Evolutionary conservation across 2,113 vertebrate species (phyloP).

Genomic region (Brachypteracias leptosomus): DNA sequence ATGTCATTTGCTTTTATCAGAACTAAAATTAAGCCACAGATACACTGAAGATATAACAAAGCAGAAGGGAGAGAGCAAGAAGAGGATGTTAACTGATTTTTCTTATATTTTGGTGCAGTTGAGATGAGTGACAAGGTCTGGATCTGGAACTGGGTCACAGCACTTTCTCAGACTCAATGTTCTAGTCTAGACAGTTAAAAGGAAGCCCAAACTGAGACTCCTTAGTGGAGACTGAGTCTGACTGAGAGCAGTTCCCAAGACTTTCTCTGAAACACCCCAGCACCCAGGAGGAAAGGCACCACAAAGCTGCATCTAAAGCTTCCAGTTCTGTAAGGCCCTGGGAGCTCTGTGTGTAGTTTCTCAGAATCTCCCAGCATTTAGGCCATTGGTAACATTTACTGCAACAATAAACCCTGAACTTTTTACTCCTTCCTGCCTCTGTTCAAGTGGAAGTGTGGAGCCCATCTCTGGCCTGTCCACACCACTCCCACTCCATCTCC

Average conservation of each 20-base stretch:
- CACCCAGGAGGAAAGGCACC: background rate
- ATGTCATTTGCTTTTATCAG: constrained; percentile 23
- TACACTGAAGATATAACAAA: background rate
- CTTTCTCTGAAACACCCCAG: background rate
- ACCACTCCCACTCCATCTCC: background rate
- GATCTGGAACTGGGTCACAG: background rate
- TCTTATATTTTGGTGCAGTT: background rate
- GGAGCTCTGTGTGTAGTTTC: background rate
- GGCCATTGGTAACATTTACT: background rate
- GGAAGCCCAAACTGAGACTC: background rate
- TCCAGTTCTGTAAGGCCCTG: background rate
- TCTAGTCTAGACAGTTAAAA: background rate
- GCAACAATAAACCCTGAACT: background rate
- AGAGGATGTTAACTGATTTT: background rate
- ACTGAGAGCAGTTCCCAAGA: background rate
- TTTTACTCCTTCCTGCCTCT: background rate
- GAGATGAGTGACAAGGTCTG: background rate
- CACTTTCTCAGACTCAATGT: background rate
- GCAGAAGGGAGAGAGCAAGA: background rate
- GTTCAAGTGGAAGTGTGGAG: background rate
- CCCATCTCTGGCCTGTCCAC: background rate
- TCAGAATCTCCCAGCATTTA: background rate
- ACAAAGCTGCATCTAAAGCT: background rate
- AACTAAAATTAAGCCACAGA: background rate
- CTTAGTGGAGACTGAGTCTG: background rate